Percentiles rank a stretch among this genome's conserved stretches.
phyloP scores from a whole-genome alignment of 2,797 vertebrate species.

The Lophotriccus pileatus region DNA sequence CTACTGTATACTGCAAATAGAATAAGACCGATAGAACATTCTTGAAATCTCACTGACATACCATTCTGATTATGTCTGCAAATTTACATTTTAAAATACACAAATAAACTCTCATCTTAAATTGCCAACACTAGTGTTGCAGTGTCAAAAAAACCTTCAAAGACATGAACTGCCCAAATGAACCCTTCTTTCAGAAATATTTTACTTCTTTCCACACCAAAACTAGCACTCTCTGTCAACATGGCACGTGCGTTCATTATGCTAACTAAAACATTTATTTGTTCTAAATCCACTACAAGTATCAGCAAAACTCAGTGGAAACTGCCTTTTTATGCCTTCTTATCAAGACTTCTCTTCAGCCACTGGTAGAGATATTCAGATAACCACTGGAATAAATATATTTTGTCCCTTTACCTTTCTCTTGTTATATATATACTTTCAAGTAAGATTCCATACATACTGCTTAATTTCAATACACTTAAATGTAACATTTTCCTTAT shows the following conservation, averaged over 20 bases:
- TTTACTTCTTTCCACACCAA: not conserved
- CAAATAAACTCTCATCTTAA: not conserved
- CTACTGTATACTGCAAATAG: not conserved
- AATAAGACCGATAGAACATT: not conserved
- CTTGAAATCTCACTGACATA: not conserved
- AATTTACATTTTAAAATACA: not conserved
- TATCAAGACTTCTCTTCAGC: not conserved
- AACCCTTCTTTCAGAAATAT: not conserved
- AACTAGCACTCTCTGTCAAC: not conserved
- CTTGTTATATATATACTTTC: not conserved
- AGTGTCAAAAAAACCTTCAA: not conserved
- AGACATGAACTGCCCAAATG: not conserved
- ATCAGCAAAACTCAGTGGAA: not conserved
- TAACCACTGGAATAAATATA: not conserved
- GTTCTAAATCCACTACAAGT: not conserved
- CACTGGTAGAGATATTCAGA: not conserved
- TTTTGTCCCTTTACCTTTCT: not conserved
- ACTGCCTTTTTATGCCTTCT: not conserved
- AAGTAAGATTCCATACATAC: not conserved
- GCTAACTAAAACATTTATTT: not conserved
- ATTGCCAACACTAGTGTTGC: not conserved
- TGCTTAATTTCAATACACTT: not conserved
- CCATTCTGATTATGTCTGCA: not conserved
- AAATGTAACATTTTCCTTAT: not conserved
- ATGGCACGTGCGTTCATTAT: not conserved